Evolutionary conservation across 2,888 invertebrate genomes (phyloP), one percentile per base, ranked within the genome.

Genomic region (Drosophila melanosoma): DNA sequence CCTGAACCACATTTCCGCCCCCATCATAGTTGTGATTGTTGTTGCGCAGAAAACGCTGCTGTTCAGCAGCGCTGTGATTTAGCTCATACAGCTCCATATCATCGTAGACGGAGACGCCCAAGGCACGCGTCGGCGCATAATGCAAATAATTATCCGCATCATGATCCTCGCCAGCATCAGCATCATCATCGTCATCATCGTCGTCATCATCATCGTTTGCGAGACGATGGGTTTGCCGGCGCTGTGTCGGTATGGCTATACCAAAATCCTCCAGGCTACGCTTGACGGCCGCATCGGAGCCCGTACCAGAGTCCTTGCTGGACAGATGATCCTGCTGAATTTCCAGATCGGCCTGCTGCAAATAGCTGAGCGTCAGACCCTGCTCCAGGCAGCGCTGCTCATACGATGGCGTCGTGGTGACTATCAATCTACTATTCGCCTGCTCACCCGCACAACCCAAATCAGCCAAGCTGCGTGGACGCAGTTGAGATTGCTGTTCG

Each of bases 291-390:
- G 92, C 92, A 87, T 92, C 92, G 0, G 92, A 92, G 3, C 92
- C 92, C 0, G 91, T 92, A n/a, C 92, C 92, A 1, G 92, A 92
- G 56, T 92, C 92, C 66, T 92, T 92, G 79, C 91, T 91, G 3
- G 91, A 91, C 38, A 92, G 70, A 76, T 91, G 90, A 85, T 92
- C 92, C 70, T 91, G 92, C 60, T 92, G 92, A 11, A 83, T 74
- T 20, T 91, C 91, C 5, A 76, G 65, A 38, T 89, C 87, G 15
- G 84, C 76, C 48, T 91, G 84, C 57, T 87, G 82, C 56, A 92
- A 59, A 52, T 86, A 91, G 53, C 84, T 83, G 3, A 91, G 77
- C 6, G 89, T 88, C 15, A 91, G 64, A 5, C 82, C 90, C 59
- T 89, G 84, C 53, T 84, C 87, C 87, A 81, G 74, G 74, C 79